phyloP scores from a whole-genome alignment of 2,113 vertebrate species.

The Smithornis capensis region DNA sequence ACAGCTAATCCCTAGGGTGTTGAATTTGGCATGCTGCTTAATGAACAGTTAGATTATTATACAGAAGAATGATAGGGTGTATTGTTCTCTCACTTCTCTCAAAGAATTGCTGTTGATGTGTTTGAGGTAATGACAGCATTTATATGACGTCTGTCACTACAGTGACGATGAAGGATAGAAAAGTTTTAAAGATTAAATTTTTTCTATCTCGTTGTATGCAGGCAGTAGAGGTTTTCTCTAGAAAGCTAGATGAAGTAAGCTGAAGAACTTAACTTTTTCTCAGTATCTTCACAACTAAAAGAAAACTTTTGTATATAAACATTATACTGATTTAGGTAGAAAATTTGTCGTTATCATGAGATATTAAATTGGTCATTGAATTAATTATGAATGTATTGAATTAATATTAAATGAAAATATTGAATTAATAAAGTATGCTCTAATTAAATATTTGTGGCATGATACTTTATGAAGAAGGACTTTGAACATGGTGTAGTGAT shows the following conservation, averaged over 20 bases:
- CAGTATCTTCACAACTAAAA: neutral
- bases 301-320: neutral
- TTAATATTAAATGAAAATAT: neutral
- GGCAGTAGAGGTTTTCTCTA: neutral
- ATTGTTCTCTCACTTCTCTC: conserved; percentile 4
- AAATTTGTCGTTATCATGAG: neutral
- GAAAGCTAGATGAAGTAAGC: neutral
- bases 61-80: neutral
- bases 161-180: neutral
- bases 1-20: neutral
- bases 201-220: neutral
- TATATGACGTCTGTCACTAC: neutral
- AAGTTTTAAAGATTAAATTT: neutral
- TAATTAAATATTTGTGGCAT: neutral
- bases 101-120: neutral
- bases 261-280: neutral
- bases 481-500: neutral
- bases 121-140: conserved; percentile 17
- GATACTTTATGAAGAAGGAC: neutral
- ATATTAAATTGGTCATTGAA: neutral
- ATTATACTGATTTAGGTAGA: neutral
- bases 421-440: neutral
- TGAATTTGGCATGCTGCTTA: conserved; percentile 25
- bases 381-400: too few relatives aligned
- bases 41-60: neutral